phyloP scores from a whole-genome alignment of 2,888 invertebrate genomes.

The Drosophila kanekoi region DNA sequence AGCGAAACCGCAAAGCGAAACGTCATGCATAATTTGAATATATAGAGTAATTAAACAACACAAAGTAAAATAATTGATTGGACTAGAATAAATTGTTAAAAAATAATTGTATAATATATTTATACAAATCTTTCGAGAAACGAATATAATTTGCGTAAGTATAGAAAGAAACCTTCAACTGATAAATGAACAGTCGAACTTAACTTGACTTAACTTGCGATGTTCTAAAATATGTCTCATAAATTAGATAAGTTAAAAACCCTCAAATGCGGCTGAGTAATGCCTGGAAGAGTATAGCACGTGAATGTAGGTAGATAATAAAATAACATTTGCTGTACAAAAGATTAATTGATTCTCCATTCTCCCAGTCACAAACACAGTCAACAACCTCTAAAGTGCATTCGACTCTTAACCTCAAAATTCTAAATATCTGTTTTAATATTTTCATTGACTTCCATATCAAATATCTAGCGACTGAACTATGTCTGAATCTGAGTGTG shows the following conservation, averaged over 20 bases:
- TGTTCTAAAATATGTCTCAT: too few relatives aligned
- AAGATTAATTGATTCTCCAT: slow-evolving; percentile 2
- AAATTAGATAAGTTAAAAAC: too few relatives aligned
- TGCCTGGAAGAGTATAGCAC: background rate
- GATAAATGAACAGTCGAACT: background rate
- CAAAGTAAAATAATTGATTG: background rate
- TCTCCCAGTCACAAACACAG: background rate
- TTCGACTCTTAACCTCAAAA: background rate
- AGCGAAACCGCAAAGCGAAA: slow-evolving; percentile 33
- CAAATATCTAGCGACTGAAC: background rate
- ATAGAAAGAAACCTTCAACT: background rate
- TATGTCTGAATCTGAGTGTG: background rate
- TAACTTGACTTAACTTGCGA: too few relatives aligned
- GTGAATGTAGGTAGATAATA: background rate
- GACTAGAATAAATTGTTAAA: too few relatives aligned
- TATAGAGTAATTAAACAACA: background rate
- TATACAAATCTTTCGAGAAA: background rate
- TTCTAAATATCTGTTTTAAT: background rate
- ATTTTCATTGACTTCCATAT: background rate
- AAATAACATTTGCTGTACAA: background rate
- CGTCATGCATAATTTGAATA: slow-evolving; percentile 28
- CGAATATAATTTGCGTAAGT: background rate
- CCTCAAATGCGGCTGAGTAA: background rate
- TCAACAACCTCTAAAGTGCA: slow-evolving; percentile 18
- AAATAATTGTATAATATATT: too few relatives aligned